Conservation (phyloP, 2,113 vertebrate genomes). For the Macrotus californicus region DNA sequence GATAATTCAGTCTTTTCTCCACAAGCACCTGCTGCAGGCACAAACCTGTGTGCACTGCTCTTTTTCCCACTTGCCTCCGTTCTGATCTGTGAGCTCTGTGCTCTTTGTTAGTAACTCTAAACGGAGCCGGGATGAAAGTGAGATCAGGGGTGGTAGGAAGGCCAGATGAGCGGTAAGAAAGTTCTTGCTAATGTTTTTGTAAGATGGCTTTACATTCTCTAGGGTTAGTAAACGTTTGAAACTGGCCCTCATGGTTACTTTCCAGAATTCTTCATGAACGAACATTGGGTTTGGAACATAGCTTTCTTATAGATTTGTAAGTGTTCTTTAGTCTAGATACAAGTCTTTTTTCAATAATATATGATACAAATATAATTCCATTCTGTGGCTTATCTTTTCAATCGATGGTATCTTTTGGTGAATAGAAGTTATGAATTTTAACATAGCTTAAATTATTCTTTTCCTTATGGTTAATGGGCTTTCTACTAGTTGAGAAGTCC, state of each 20-base stretch:
- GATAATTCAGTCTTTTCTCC: background rate
- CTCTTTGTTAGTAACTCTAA: background rate
- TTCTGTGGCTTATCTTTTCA: background rate
- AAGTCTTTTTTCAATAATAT: background rate
- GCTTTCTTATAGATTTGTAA: constrained; percentile 8
- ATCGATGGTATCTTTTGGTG: background rate
- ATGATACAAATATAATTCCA: background rate
- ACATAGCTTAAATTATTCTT: background rate
- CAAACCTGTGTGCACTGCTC: background rate
- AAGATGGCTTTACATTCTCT: background rate
- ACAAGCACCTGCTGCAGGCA: background rate
- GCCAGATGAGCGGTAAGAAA: background rate
- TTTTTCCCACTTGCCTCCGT: background rate
- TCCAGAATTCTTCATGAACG: background rate
- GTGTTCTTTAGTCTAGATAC: background rate
- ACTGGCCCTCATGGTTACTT: background rate
- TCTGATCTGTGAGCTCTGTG: background rate
- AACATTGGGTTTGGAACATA: background rate
- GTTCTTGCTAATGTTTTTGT: background rate
- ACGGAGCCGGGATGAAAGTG: background rate
- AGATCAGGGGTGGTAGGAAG: background rate
- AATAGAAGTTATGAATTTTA: background rate
- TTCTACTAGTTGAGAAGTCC: background rate
- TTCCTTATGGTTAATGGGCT: background rate
- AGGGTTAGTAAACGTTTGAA: background rate